phyloP scores from a whole-genome alignment of 2,113 vertebrate species.

The Aphyosemion australe region DNA sequence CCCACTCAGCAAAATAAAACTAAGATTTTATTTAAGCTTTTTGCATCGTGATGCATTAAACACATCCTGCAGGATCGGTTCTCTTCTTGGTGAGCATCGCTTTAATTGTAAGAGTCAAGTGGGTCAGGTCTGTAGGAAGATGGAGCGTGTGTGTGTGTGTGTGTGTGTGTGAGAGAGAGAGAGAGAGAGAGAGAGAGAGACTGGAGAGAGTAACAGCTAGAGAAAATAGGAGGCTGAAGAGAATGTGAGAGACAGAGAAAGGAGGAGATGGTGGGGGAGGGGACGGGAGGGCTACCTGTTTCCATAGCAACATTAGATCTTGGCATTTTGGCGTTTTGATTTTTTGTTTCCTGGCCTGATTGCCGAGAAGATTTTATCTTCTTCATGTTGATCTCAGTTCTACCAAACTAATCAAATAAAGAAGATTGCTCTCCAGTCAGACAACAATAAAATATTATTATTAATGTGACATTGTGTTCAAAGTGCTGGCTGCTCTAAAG shows the following conservation, averaged over 20 bases:
- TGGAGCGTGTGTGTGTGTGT: conserved; percentile 1
- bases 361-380: conserved; percentile 11
- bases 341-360: not conserved
- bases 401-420: too few relatives aligned
- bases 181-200: too few relatives aligned
- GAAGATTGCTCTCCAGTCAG: too few relatives aligned
- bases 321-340: not conserved
- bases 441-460: too few relatives aligned
- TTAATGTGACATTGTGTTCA: too few relatives aligned
- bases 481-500: too few relatives aligned
- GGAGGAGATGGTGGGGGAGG: conserved; percentile 19
- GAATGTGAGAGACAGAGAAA: conserved; percentile 2
- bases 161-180: not conserved
- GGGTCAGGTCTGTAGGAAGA: conserved; percentile 2
- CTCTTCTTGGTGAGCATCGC: not conserved
- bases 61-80: conserved; percentile 2
- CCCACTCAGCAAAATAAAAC: not conserved
- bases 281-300: conserved; percentile 37
- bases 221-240: conserved; percentile 35
- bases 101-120: conserved; percentile 14
- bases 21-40: not conserved
- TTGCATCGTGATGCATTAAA: conserved; percentile 12
- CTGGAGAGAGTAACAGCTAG: conserved; percentile 5
- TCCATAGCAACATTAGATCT: conserved; percentile 43
- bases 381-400: conserved; percentile 23